Evolutionary conservation across 2,113 vertebrate genomes (phyloP), one percentile per base, ranked within the genome.

Genomic region (Cyanistes caeruleus): DNA sequence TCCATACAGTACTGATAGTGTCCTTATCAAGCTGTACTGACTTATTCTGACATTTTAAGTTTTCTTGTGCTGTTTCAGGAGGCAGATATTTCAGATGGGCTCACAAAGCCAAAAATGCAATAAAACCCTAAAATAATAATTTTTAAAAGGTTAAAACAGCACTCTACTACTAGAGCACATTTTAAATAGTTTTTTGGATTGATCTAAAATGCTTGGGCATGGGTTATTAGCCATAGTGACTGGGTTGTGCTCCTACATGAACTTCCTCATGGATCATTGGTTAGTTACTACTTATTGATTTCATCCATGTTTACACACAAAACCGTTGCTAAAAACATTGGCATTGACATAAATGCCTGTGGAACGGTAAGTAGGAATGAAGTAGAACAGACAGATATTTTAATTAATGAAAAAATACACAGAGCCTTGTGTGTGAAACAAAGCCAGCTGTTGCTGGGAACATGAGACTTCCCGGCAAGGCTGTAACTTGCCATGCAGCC

Each of bases 381-480:
- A 75, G 39, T 20, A 73, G 53, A 67, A 55, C 20, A 51, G 18
- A 5, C 37, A 67, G 49, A 27, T 79, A 72, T 64, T 88, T 83
- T 51, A 79, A 76, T 58, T 51, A 72, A 75, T 53, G n/a, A 79
- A 74, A 84, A 56, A 79, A 41, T 53, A 58, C 7, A 43, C 20
- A 53, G 21, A 87, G 18, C 13, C 0, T 0, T 62, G 22, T 18
- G 19, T n/a, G 46, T 55, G 56, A 87, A 87, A 84, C 49, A 77
- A 49, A 70, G 46, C 22, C 28, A 72, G 76, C 58, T 59, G 53
- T n/a, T 91, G 77, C 68, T 7, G 9, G 41, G 37, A 56, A 62
- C 0, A 1, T 15, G 27, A 52, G 37, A 35, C 5, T 31, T 64
- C 11, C 25, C 0, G 0, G 12, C 23, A 43, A 81, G 65, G 16